phyloP scores from a whole-genome alignment of 2,113 vertebrate genomes.

The Narcine bancroftii region DNA sequence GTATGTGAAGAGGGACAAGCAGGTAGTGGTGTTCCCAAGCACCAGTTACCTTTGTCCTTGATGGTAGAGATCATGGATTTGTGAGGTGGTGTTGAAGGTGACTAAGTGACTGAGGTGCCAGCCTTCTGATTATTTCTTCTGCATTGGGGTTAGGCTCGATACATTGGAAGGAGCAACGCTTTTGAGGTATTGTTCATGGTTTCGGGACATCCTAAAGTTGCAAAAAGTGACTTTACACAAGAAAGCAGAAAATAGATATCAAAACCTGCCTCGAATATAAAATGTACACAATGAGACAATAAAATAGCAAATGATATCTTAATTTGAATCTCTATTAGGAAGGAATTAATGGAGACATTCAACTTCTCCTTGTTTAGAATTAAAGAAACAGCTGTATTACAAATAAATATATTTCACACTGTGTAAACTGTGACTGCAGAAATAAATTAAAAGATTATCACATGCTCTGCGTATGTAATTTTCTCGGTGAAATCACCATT shows the following conservation, averaged over 20 bases:
- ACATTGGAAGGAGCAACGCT: neutral
- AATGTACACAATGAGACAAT: neutral
- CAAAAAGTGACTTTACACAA: neutral
- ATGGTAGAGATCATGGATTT: too few species aligned
- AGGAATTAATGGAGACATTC: neutral
- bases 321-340: neutral
- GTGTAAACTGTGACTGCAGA: neutral
- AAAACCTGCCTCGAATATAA: neutral
- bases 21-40: too few species aligned
- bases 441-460: slow-evolving; percentile 6
- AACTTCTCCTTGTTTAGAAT: slow-evolving; percentile 4
- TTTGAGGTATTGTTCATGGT: neutral
- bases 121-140: too few species aligned
- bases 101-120: too few species aligned
- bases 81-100: too few species aligned
- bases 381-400: neutral
- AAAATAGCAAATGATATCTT: neutral
- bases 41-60: too few species aligned
- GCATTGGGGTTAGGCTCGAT: too few species aligned
- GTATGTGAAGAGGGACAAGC: too few species aligned
- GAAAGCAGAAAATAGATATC: neutral
- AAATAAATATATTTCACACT: slow-evolving; percentile 9
- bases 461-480: slow-evolving; percentile 4
- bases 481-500: neutral
- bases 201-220: neutral